Percentiles rank a stretch among this genome's conserved stretches.
These are phyloP conservation scores for Antennarius striatus DNA, from an alignment of 2,113 vertebrate species.

Conservation along the genomic window DNA sequence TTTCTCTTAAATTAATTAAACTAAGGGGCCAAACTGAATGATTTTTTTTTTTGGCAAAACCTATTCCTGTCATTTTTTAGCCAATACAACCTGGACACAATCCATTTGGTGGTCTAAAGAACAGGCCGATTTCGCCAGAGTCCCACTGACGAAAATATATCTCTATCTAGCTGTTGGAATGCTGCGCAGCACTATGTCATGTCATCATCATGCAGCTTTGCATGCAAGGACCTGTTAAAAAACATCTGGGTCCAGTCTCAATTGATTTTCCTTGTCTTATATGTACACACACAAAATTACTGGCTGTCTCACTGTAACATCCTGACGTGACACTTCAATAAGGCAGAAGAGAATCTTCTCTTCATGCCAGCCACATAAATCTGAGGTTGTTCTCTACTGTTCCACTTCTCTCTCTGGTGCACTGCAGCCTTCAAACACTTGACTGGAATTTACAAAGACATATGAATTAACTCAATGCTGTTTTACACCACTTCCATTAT, in stretches of 20 bases:
- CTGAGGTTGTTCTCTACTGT: slow-evolving; percentile 21
- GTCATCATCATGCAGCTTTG: slow-evolving; percentile 51
- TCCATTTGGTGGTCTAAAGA: slow-evolving; percentile 37
- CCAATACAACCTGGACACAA: slow-evolving; percentile 37
- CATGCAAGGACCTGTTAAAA: slow-evolving; percentile 53
- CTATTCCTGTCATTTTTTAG: slow-evolving; percentile 41
- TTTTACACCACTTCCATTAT: slow-evolving; percentile 78
- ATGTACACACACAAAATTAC: slow-evolving; percentile 29
- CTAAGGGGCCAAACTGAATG: slow-evolving; percentile 20
- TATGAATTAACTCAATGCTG: slow-evolving; percentile 71
- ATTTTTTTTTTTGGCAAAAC: slow-evolving; percentile 30
- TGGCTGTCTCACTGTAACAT: slow-evolving; percentile 42
- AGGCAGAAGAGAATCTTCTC: slow-evolving; percentile 45
- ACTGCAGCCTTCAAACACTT: slow-evolving; percentile 70
- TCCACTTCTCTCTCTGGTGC: slow-evolving; percentile 48
- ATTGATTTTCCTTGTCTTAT: slow-evolving; percentile 12
- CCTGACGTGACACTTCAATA: slow-evolving; percentile 48
- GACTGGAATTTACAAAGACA: slow-evolving; percentile 71
- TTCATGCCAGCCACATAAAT: slow-evolving; percentile 57
- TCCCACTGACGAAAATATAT: slow-evolving; percentile 27
- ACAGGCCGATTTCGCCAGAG: slow-evolving; percentile 27
- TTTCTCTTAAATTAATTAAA: slow-evolving; percentile 37
- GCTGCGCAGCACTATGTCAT: slow-evolving; percentile 26
- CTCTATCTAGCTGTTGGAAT: slow-evolving; percentile 36
- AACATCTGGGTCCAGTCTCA: slow-evolving; percentile 51